A percentile compares a stretch with the other conserved stretches of the same genome.
Conservation (phyloP, 2,113 vertebrate genomes). For the Prinia subflava region DNA sequence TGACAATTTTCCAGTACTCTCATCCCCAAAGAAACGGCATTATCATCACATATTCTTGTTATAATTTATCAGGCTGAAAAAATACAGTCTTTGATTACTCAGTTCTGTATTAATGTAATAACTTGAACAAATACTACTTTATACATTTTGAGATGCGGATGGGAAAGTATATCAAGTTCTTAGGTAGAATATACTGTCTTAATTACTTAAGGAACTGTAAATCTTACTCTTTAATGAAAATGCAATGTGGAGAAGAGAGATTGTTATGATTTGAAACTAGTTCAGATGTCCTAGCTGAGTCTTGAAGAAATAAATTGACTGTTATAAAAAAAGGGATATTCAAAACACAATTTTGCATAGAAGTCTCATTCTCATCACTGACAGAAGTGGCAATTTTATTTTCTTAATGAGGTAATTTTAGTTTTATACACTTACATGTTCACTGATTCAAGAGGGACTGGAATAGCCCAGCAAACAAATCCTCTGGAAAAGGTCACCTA, state of each 20-base stretch:
- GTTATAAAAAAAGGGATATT: background rate
- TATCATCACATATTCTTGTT: slow-evolving; percentile 16
- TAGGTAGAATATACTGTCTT: background rate
- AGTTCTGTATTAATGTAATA: background rate
- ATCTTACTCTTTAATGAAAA: background rate
- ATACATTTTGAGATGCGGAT: background rate
- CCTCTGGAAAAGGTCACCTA: background rate
- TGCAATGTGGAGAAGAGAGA: background rate
- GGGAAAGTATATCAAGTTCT: background rate
- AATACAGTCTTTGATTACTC: background rate
- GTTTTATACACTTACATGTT: background rate
- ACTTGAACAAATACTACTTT: background rate
- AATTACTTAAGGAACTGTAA: background rate
- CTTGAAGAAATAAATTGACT: background rate
- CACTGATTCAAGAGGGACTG: background rate
- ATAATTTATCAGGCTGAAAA: slow-evolving; percentile 10
- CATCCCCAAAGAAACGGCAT: background rate
- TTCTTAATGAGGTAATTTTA: background rate
- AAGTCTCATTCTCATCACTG: background rate
- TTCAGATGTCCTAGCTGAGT: background rate
- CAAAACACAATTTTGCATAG: background rate
- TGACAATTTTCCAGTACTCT: background rate
- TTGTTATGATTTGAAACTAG: background rate
- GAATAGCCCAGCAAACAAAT: background rate
- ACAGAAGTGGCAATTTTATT: background rate